A percentile compares a stretch with the other conserved stretches of the same genome.
Evolutionary conservation across 2,113 vertebrate genomes (phyloP).

Genomic region (Australoheros scitulus): DNA sequence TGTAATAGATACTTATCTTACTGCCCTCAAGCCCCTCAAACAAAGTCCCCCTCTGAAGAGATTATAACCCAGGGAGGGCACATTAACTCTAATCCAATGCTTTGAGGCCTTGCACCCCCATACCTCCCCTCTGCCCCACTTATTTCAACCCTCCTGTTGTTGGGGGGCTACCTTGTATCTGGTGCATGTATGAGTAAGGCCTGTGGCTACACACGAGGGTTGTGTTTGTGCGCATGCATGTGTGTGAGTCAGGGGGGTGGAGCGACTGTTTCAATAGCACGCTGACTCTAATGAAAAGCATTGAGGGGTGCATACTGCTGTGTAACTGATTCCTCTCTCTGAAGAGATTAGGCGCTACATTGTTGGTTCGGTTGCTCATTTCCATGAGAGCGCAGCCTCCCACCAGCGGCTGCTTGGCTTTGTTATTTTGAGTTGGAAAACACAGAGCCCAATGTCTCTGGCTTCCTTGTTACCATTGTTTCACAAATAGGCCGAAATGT

Average conservation of each 20-base stretch:
- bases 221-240: slow-evolving; percentile 43
- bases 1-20: slow-evolving; percentile 89
- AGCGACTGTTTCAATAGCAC: slow-evolving; percentile 75
- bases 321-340: slow-evolving; percentile 86
- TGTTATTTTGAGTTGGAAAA: slow-evolving; percentile 75
- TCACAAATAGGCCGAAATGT: slow-evolving; percentile 85
- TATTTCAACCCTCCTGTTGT: slow-evolving; percentile 81
- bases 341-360: slow-evolving; percentile 86
- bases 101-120: slow-evolving; percentile 80
- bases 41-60: slow-evolving; percentile 86
- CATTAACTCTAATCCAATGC: slow-evolving; percentile 88
- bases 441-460: slow-evolving; percentile 75
- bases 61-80: slow-evolving; percentile 87
- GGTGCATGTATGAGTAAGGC: slow-evolving; percentile 74
- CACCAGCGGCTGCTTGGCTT: slow-evolving; percentile 74
- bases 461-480: slow-evolving; percentile 84
- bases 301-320: slow-evolving; percentile 81
- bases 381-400: slow-evolving; percentile 84
- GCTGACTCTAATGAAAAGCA: slow-evolving; percentile 81
- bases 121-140: slow-evolving; percentile 77
- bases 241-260: slow-evolving; percentile 45
- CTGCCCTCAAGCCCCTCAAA: slow-evolving; percentile 84
- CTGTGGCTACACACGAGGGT: slow-evolving; percentile 75
- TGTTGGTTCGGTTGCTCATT: slow-evolving; percentile 86
- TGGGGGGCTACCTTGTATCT: slow-evolving; percentile 72